Evolutionary conservation across 2,113 vertebrate genomes (phyloP).

Genomic region (Anhinga anhinga): DNA sequence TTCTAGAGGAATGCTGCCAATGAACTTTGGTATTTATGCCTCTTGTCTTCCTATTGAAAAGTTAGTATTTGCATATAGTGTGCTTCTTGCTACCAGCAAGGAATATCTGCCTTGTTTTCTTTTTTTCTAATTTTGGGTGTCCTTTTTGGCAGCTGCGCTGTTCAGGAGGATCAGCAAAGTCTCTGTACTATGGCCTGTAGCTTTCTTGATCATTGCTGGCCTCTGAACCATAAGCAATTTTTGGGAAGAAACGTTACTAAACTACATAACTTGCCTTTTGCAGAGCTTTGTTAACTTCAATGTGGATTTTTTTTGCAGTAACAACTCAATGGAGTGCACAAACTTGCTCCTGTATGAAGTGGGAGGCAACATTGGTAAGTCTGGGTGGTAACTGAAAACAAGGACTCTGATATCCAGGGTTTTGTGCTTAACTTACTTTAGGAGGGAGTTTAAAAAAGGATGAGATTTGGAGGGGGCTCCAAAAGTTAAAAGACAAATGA

Average conservation of each 20-base stretch:
- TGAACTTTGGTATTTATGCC: not conserved
- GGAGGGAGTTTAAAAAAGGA: not conserved
- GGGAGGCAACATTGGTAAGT: conserved; percentile 87
- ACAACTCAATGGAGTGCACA: conserved; percentile 60
- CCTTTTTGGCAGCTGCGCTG: not conserved
- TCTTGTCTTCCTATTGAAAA: not conserved
- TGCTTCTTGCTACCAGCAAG: not conserved
- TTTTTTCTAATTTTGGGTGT: not conserved
- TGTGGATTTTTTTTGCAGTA: conserved; percentile 59
- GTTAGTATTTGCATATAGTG: not conserved
- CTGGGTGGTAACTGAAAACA: not conserved
- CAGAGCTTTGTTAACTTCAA: not conserved
- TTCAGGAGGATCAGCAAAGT: not conserved
- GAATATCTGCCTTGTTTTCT: not conserved
- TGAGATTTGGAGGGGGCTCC: not conserved
- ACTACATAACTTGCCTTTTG: rapidly evolving
- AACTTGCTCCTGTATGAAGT: conserved; percentile 83
- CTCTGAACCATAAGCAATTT: not conserved
- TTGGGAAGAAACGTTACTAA: not conserved
- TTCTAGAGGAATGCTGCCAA: not conserved
- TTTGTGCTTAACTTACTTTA: not conserved
- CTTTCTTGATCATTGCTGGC: not conserved
- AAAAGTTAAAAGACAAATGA: not conserved
- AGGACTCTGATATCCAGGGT: not conserved
- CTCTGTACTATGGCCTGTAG: not conserved